phyloP scores from a whole-genome alignment of 2,797 vertebrate genomes.

The Sebastes iracundus region DNA sequence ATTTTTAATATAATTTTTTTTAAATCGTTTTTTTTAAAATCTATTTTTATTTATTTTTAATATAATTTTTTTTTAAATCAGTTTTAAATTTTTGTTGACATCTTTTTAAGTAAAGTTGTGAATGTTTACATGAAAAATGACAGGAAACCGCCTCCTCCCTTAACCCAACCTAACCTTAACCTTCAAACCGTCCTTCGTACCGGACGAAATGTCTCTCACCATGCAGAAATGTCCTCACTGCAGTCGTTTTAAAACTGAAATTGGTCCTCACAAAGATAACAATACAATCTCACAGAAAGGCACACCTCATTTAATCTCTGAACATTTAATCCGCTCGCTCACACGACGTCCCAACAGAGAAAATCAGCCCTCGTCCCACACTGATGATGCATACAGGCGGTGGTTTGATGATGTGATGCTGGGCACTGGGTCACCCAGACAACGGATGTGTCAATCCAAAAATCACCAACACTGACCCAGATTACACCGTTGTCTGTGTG shows the following conservation, averaged over 20 bases:
- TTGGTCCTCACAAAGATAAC: background rate
- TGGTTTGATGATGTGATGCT: slow-evolving; percentile 41
- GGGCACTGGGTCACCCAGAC: slow-evolving; percentile 63
- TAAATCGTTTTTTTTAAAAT: no score
- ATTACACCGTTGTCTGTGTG: slow-evolving; percentile 52
- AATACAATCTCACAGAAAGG: background rate
- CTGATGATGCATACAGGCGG: slow-evolving; percentile 24
- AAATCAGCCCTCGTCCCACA: slow-evolving; percentile 4
- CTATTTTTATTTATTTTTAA: no score
- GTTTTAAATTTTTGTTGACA: background rate
- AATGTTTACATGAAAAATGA: no score
- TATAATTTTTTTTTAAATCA: background rate
- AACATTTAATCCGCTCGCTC: slow-evolving; percentile 59
- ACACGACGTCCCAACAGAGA: slow-evolving; percentile 10
- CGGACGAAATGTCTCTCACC: no score
- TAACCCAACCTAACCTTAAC: background rate
- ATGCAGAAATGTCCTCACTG: background rate
- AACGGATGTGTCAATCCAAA: slow-evolving; percentile 45
- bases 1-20: background rate
- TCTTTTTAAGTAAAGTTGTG: no score
- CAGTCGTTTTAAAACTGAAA: background rate
- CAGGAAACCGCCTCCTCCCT: no score
- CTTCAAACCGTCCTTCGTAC: background rate
- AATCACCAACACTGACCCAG: slow-evolving; percentile 72
- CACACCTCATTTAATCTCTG: slow-evolving; percentile 19